Evolutionary conservation across 2,888 invertebrate genomes (phyloP), one percentile per base, ranked within the genome.

Genomic region (Orchesella flavescens): DNA sequence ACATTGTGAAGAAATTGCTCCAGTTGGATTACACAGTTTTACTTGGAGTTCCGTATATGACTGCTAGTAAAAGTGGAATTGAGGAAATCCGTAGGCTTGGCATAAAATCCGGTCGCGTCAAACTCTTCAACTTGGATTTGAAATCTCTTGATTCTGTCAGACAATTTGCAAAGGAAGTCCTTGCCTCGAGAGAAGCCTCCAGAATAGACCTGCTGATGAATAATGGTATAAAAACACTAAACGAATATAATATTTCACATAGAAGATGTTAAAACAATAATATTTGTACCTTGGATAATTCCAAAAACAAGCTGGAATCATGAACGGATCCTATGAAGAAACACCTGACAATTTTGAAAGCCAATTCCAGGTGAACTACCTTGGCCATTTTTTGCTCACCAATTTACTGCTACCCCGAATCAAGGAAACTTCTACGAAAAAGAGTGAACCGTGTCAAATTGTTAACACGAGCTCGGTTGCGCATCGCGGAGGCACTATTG

Each of bases 381-480:
- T 97, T 88, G 94, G 96, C 1, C 96, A 96, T 90, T 96, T 95
- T 89, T 92, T 95, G 89, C 91, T 97, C 88, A 95, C 95, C 21
- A 94, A 96, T 89, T 91, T 96, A 87, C 91, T 97, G 76, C 90
- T 97, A 90, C 94, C 95, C 73, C 92, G 93, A 49, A 90, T 97
- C 83, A 93, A 93, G 89, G 91, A 91, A 2, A 93, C 92, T 23
- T 94, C 94, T 3, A 92, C 91, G 15, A 90, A 90, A 76, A 89
- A 91, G 0, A 91, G 91, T 44, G 91, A 90, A 83, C 71, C 69
- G 12, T 92, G 95, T 0, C 92, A 97, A 89, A 93, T 98, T 72
- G 93, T 98, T 0, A 97, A 96, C 91, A 94, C 97, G 0, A 93
- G 96, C 0, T 97, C 96, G 0, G 94, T 94, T 89, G 95, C 94